Percentiles rank a stretch among this genome's conserved stretches.
phyloP scores from a whole-genome alignment of 2,797 vertebrate species.

The Hydrophis major region DNA sequence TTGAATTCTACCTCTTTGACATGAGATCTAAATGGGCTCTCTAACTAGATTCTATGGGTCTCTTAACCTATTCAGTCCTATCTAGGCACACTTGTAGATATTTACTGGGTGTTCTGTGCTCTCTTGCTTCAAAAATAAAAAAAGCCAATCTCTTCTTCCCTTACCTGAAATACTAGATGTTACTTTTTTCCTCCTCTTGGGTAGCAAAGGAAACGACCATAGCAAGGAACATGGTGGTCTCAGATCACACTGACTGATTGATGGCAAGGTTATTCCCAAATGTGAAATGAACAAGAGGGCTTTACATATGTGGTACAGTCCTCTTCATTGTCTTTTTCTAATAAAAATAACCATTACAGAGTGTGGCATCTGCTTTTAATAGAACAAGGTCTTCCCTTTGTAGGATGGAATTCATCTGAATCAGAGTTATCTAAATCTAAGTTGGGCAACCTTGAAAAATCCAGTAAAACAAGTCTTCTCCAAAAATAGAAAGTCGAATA shows the following conservation, averaged over 20 bases:
- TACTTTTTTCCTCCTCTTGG: fast-evolving
- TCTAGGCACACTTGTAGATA: fast-evolving
- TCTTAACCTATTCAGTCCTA: background rate
- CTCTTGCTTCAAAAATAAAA: background rate
- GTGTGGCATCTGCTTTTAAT: background rate
- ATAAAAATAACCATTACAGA: background rate
- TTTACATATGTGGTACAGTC: constrained; percentile 33
- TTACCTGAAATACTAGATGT: background rate
- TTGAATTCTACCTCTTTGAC: background rate
- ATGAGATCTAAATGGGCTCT: background rate
- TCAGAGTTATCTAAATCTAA: background rate
- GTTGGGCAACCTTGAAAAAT: background rate
- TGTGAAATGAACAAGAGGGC: background rate
- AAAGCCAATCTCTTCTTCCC: constrained; percentile 39
- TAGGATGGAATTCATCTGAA: background rate
- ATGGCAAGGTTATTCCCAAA: background rate
- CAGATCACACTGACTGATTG: background rate
- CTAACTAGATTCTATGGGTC: background rate
- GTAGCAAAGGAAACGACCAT: fast-evolving
- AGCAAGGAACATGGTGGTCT: background rate
- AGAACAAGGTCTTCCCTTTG: background rate
- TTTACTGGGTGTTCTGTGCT: background rate
- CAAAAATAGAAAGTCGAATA: background rate
- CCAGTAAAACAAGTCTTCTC: background rate
- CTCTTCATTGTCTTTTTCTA: background rate